These are phyloP conservation scores for Aculops lycopersici DNA, from an alignment of 1,140 invertebrate genomes.

Conservation along the genomic window DNA sequence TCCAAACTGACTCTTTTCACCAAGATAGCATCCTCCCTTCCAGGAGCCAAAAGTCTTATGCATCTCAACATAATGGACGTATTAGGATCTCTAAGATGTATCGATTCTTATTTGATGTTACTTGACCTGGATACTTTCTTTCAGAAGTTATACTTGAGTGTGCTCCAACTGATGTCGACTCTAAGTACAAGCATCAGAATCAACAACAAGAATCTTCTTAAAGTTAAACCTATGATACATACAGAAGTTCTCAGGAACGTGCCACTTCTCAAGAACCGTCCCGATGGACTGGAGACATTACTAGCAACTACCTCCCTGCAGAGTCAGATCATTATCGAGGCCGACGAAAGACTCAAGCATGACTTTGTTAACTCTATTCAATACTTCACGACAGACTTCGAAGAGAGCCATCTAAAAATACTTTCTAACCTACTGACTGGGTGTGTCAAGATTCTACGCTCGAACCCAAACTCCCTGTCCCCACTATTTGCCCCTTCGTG, in stretches of 20 bases:
- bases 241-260: neutral
- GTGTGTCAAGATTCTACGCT: neutral
- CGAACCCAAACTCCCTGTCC: neutral
- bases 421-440: neutral
- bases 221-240: neutral
- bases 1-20: slow-evolving; percentile 7
- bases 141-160: neutral
- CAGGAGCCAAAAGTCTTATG: neutral
- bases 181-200: neutral
- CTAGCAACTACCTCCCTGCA: neutral
- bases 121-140: neutral
- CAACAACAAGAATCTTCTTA: neutral
- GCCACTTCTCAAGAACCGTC: neutral
- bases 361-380: neutral
- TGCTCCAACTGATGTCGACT: neutral
- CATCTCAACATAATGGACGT: neutral
- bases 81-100: neutral
- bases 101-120: neutral
- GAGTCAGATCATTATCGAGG: neutral
- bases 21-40: neutral
- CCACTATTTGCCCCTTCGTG: neutral
- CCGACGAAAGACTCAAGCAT: neutral
- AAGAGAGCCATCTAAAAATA: neutral
- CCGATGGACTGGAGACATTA: neutral
- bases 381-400: neutral